These are phyloP conservation scores for Agrotis ipsilon DNA, from an alignment of 2,888 invertebrate species.

Conservation along the genomic window DNA sequence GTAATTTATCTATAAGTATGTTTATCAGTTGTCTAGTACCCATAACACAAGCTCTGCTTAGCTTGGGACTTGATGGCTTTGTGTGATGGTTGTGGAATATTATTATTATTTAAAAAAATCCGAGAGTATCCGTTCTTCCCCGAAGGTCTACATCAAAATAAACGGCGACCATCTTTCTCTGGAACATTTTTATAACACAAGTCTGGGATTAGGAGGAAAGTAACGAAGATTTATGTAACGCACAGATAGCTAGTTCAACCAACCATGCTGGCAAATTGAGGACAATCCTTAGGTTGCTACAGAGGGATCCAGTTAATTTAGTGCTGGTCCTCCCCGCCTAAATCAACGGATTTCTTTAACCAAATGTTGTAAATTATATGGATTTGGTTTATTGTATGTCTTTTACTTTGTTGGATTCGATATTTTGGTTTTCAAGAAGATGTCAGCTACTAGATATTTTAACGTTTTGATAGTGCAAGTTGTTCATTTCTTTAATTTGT, in stretches of 20 bases:
- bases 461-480: too few species aligned
- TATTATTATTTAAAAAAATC: too few species aligned
- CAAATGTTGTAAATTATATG: slow-evolving; percentile 26
- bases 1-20: too few species aligned
- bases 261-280: slow-evolving; percentile 54
- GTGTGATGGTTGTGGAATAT: too few species aligned
- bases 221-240: slow-evolving; percentile 56
- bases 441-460: background rate
- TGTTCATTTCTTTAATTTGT: too few species aligned
- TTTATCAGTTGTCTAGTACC: too few species aligned
- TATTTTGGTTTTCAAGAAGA: slow-evolving; percentile 3
- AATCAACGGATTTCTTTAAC: slow-evolving; percentile 39
- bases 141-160: slow-evolving; percentile 30
- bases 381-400: background rate
- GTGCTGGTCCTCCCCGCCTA: slow-evolving; percentile 40
- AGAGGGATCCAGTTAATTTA: slow-evolving; percentile 47
- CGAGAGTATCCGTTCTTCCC: slow-evolving; percentile 10
- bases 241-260: slow-evolving; percentile 47
- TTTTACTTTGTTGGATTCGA: background rate
- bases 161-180: slow-evolving; percentile 15
- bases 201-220: slow-evolving; percentile 49
- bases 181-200: slow-evolving; percentile 53
- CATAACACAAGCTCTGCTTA: too few species aligned
- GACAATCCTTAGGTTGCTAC: slow-evolving; percentile 55
- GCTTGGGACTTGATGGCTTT: too few species aligned